These are phyloP conservation scores for Sus cebifrons DNA, from an alignment of 2,797 vertebrate genomes.

Conservation along the genomic window DNA sequence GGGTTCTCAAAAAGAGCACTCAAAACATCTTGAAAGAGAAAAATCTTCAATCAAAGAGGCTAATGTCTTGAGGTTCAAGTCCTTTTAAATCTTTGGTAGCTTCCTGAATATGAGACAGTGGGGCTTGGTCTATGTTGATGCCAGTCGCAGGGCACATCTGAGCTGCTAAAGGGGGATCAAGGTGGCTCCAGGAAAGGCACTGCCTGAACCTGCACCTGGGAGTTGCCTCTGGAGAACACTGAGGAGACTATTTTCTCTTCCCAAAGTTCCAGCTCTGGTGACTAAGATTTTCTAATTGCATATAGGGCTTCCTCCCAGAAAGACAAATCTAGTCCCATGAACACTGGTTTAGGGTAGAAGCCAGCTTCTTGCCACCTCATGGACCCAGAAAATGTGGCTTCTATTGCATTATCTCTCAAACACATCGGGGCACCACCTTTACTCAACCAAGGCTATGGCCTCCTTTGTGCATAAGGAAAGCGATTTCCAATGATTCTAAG, in stretches of 20 bases:
- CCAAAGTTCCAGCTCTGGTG: neutral
- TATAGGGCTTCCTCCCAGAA: neutral
- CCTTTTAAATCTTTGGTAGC: conserved; percentile 7
- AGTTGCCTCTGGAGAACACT: neutral
- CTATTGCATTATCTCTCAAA: neutral
- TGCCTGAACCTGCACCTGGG: neutral
- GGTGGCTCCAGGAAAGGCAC: neutral
- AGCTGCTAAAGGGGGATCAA: neutral
- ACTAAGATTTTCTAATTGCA: neutral
- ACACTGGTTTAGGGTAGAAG: neutral
- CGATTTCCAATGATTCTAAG: neutral
- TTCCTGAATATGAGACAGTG: neutral
- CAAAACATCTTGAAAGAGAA: conserved; percentile 9
- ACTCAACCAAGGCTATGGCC: neutral
- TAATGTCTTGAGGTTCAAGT: neutral
- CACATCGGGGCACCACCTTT: neutral
- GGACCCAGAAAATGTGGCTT: neutral
- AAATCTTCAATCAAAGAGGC: neutral
- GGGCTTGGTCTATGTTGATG: neutral
- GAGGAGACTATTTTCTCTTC: neutral
- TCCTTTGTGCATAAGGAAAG: neutral
- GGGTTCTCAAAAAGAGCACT: neutral
- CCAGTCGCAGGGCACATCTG: fast-evolving
- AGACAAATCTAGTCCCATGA: neutral
- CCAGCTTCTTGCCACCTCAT: neutral